These are phyloP conservation scores for Hemithea aestivaria DNA, from an alignment of 2,888 invertebrate species.

Conservation along the genomic window DNA sequence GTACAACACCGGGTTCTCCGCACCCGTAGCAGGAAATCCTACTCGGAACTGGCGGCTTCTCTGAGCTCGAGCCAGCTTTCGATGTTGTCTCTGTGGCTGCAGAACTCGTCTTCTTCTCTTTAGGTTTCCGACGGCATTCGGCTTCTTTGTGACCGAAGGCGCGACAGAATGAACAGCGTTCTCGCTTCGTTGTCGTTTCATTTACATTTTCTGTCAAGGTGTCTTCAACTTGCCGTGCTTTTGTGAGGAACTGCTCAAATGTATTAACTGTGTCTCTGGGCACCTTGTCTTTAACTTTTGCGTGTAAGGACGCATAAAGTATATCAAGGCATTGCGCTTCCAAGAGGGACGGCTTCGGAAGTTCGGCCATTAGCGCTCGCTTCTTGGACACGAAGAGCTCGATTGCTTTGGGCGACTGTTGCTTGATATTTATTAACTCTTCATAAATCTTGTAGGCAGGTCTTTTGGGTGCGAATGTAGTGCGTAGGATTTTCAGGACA, in stretches of 20 bases:
- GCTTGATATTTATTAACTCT: background rate
- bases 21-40: conserved; percentile 2
- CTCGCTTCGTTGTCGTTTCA: background rate
- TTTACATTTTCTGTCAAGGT: background rate
- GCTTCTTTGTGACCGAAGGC: background rate
- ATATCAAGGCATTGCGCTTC: background rate
- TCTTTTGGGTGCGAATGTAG: conserved; percentile 1
- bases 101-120: background rate
- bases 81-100: background rate
- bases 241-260: background rate
- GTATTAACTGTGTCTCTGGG: background rate
- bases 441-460: conserved; percentile 2
- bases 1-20: conserved; percentile 1
- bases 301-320: background rate
- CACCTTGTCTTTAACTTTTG: background rate
- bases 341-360: background rate
- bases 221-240: background rate
- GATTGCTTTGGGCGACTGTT: background rate
- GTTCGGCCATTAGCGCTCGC: background rate
- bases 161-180: too few relatives aligned
- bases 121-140: background rate
- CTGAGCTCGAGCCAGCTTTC: background rate
- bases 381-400: background rate
- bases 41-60: background rate
- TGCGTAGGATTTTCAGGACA: background rate